Evolutionary conservation across 2,888 invertebrate genomes (phyloP).

Genomic region (Agrilus biguttatus): DNA sequence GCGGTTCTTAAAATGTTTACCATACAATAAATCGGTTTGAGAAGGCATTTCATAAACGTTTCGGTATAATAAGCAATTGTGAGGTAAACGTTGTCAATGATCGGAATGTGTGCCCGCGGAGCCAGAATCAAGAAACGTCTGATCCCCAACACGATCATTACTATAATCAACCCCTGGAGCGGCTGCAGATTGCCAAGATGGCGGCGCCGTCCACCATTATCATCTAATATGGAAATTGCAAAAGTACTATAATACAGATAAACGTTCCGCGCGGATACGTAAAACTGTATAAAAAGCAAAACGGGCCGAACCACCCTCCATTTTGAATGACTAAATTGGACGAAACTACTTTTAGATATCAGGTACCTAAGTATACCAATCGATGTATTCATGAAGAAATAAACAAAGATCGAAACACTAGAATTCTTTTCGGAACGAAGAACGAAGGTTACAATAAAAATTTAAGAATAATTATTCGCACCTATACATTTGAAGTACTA

Average conservation of each 20-base stretch:
- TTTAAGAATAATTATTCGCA: too few relatives aligned
- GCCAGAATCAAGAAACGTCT: conserved; percentile 15
- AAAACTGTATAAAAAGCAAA: conserved; percentile 26
- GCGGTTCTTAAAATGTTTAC: too few relatives aligned
- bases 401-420: too few relatives aligned
- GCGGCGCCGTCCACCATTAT: conserved; percentile 18
- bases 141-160: conserved; percentile 16
- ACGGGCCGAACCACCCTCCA: conserved; percentile 16
- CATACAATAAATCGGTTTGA: too few relatives aligned
- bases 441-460: too few relatives aligned
- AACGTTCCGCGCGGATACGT: conserved; percentile 29
- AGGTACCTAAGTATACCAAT: too few relatives aligned
- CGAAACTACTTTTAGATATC: conserved; percentile 6
- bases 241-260: conserved; percentile 29
- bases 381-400: too few relatives aligned
- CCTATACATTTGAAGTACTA: too few relatives aligned
- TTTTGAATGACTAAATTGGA: conserved; percentile 28
- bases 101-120: conserved; percentile 11
- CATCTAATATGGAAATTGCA: conserved; percentile 29
- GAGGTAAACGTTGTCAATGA: conserved; percentile 9
- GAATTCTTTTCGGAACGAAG: too few relatives aligned
- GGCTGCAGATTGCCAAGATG: conserved; percentile 19
- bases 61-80: too few relatives aligned
- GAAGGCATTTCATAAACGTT: too few relatives aligned
- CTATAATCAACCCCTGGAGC: conserved; percentile 25